Evolutionary conservation across 2,888 invertebrate species (phyloP), one percentile per base, ranked within the genome.

Genomic region (Malacosoma neustria): DNA sequence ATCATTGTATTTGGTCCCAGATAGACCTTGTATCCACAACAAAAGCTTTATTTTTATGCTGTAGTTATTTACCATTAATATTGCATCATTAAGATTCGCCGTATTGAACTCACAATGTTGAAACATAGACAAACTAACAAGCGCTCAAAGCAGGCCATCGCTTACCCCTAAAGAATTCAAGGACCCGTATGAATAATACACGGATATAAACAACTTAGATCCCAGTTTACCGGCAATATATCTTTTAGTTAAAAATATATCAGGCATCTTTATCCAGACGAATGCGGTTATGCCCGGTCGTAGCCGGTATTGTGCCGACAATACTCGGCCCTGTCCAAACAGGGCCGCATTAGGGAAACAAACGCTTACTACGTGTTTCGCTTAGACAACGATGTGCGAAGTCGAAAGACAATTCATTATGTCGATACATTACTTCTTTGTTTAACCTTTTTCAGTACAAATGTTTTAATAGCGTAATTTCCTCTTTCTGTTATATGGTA

Each of bases 331-430:
- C 39, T 47, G 54, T 45, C 42, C 7, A 14, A 22, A 15, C 38
- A 38, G 48, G 43, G 46, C 48, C 43, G 48, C 52, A 39, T 60
- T 52, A 64, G 66, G 57, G 50, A 57, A 63, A 67, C 61, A 67
- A 67, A 67, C 61, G 60, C 52, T 37, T 30, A 3, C 39, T 47
- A 67, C 67, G 67, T 67, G 67, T 46, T 42, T 38, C 13, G 41
- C 41, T 39, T 41, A 13, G 30, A 30, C 34, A 13, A 22, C 15
- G 45, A 47, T 41, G 29, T 38, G 14, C 11, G 32, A 38, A 38
- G 13, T n/a, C 12, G 11, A 11, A 9, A 3, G 11, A n/a, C 5
- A 11, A 12, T 11, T 11, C 12, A 31, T 31, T 11, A 5, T 13
- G 13, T 6, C 3, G n/a, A 32, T 4, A 12, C 13, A 32, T 32